Percentiles rank a stretch among this genome's conserved stretches.
Evolutionary conservation across 2,113 vertebrate genomes (phyloP).

Genomic region (Tretioscincus oriximinensis): DNA sequence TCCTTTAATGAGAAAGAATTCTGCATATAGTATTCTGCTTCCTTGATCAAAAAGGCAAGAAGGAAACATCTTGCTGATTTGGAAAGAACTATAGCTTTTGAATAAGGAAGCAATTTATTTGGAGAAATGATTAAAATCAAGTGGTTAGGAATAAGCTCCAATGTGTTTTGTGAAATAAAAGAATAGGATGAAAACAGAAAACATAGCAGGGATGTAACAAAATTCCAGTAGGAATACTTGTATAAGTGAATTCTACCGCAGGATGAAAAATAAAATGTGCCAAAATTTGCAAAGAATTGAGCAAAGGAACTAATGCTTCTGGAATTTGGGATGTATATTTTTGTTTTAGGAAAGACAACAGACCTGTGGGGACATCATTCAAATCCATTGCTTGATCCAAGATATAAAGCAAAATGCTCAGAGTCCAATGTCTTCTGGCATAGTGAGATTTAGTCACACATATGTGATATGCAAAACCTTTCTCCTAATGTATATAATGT

Average conservation of each 20-base stretch:
- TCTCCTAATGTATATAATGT: not conserved
- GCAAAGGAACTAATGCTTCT: not conserved
- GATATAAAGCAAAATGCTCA: not conserved
- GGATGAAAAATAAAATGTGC: not conserved
- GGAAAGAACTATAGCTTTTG: not conserved
- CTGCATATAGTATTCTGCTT: not conserved
- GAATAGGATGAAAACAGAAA: not conserved
- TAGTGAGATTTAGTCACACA: not conserved
- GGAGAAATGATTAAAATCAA: not conserved
- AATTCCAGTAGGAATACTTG: not conserved
- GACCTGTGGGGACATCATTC: not conserved
- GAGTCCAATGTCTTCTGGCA: no score
- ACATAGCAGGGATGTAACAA: not conserved
- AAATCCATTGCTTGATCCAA: no score
- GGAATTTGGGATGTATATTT: no score
- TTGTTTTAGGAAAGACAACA: not conserved
- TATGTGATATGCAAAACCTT: not conserved
- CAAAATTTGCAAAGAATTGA: not conserved
- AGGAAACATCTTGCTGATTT: slow-evolving; percentile 6
- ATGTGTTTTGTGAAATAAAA: not conserved
- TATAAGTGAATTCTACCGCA: not conserved
- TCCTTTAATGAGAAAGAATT: not conserved
- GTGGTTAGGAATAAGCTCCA: not conserved
- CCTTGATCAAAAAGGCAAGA: not conserved
- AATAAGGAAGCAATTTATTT: not conserved